phyloP scores from a whole-genome alignment of 2,888 invertebrate genomes.

The Molanna angustata region DNA sequence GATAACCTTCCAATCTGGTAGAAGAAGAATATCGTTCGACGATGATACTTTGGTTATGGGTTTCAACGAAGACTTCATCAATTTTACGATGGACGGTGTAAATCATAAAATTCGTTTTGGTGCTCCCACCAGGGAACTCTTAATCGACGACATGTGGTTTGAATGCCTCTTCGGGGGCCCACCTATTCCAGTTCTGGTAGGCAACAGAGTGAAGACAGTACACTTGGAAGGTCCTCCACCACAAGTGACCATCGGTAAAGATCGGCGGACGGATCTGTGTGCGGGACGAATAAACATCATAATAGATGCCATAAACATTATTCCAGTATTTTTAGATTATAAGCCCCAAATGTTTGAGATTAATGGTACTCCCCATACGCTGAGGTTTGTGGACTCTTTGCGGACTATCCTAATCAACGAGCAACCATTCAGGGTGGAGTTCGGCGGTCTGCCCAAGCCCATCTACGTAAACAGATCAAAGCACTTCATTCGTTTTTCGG shows the following conservation, averaged over 20 bases:
- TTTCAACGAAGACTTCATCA: conserved; percentile 70
- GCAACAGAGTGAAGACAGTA: conserved; percentile 72
- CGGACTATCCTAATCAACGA: conserved; percentile 77
- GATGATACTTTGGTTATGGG: conserved; percentile 65
- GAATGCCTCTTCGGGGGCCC: conserved; percentile 93
- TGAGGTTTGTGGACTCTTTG: conserved; percentile 78
- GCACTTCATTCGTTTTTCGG: conserved; percentile 78
- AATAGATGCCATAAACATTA: conserved; percentile 74
- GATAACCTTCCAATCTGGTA: conserved; percentile 80
- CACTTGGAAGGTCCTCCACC: conserved; percentile 90
- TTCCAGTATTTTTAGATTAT: conserved; percentile 79
- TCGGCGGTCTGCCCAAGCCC: conserved; percentile 80
- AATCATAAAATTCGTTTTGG: conserved; percentile 81
- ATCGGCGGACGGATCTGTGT: conserved; percentile 75
- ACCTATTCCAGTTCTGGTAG: conserved; percentile 75
- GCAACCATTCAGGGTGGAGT: conserved; percentile 73
- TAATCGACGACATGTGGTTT: conserved; percentile 84
- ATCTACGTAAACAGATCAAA: conserved; percentile 71
- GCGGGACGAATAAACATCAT: conserved; percentile 82
- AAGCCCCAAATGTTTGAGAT: conserved; percentile 78
- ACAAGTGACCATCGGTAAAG: conserved; percentile 85
- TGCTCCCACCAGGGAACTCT: conserved; percentile 87
- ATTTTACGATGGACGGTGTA: conserved; percentile 70
- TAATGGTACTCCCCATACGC: conserved; percentile 67
- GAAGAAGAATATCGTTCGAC: conserved; percentile 70